These are phyloP conservation scores for Lepilemur ruficaudatus DNA, from an alignment of 2,797 vertebrate species.

Conservation along the genomic window DNA sequence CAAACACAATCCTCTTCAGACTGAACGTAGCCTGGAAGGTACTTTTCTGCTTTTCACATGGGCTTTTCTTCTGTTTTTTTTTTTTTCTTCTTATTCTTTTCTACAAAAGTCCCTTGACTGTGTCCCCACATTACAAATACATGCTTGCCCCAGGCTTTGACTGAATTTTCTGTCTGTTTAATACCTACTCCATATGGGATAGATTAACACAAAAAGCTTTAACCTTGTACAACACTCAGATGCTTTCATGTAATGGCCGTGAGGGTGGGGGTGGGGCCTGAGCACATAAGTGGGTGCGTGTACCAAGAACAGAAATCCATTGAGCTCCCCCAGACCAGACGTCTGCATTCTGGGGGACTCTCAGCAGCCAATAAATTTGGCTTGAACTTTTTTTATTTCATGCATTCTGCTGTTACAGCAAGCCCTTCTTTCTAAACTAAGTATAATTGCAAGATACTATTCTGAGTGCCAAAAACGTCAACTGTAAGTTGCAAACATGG, in stretches of 20 bases:
- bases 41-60: background rate
- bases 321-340: slow-evolving; percentile 87
- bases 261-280: slow-evolving; percentile 52
- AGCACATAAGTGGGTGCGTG: background rate
- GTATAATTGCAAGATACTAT: slow-evolving; percentile 86
- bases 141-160: slow-evolving; percentile 47
- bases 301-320: slow-evolving; percentile 85
- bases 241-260: slow-evolving; percentile 74
- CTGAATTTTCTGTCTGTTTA: slow-evolving; percentile 63
- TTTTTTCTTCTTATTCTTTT: background rate
- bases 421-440: slow-evolving; percentile 86
- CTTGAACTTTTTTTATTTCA: slow-evolving; percentile 83
- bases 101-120: slow-evolving; percentile 38
- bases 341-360: slow-evolving; percentile 86
- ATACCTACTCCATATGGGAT: slow-evolving; percentile 68
- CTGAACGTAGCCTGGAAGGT: background rate
- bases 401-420: slow-evolving; percentile 87
- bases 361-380: slow-evolving; percentile 88
- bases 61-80: background rate
- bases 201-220: slow-evolving; percentile 80
- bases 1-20: background rate
- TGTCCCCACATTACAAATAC: slow-evolving; percentile 44
- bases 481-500: slow-evolving; percentile 86
- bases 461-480: slow-evolving; percentile 87
- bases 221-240: slow-evolving; percentile 78